Evolutionary conservation across 2,113 vertebrate genomes (phyloP).

Genomic region (Cochlearius cochlearius): DNA sequence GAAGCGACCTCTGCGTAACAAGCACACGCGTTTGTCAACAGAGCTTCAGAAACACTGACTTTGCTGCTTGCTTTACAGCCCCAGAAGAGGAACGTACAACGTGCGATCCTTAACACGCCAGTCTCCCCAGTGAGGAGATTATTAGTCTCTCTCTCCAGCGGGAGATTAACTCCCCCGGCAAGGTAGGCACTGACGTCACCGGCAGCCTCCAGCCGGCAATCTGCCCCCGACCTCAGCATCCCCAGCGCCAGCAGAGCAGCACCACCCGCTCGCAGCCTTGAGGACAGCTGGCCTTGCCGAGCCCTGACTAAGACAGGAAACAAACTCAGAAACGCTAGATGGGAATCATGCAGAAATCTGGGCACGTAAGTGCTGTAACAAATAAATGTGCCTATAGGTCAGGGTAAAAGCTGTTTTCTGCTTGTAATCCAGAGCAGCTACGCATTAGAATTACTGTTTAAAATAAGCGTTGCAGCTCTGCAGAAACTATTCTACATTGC

Average conservation of each 20-base stretch:
- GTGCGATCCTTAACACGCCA: constrained; percentile 48
- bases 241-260: neutral
- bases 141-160: constrained; percentile 43
- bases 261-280: neutral
- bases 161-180: constrained; percentile 72
- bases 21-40: neutral
- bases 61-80: neutral
- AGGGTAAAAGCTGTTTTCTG: constrained; percentile 11
- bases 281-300: constrained; percentile 16
- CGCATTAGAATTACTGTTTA: neutral
- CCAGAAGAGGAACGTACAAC: neutral
- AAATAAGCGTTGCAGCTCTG: neutral
- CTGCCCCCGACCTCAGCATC: constrained; percentile 32
- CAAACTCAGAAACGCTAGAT: neutral
- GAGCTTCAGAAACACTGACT: neutral
- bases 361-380: neutral
- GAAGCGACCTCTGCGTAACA: neutral
- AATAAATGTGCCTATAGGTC: neutral
- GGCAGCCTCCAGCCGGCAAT: constrained; percentile 70
- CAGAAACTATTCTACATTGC: neutral
- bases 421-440: constrained; percentile 35
- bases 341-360: neutral
- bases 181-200: constrained; percentile 76
- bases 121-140: constrained; percentile 75
- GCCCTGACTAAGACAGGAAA: neutral